These are phyloP conservation scores for Drosophila mettleri DNA, from an alignment of 2,888 invertebrate species.

Conservation along the genomic window DNA sequence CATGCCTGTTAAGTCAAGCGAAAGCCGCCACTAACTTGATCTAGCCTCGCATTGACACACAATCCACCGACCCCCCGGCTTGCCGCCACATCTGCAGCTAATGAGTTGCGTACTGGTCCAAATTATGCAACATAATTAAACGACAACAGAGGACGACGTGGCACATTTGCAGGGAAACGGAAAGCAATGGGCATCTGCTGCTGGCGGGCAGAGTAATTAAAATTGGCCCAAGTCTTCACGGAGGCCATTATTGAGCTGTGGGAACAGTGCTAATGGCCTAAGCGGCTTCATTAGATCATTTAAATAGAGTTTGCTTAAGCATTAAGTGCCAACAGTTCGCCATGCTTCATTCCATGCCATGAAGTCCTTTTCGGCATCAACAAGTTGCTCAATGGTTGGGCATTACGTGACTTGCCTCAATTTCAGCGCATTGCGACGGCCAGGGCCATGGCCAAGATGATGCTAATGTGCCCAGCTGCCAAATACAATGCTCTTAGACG, in stretches of 20 bases:
- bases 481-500: constrained; percentile 8
- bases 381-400: constrained; percentile 34
- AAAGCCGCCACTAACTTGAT: neutral
- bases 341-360: constrained; percentile 26
- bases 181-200: constrained; percentile 33
- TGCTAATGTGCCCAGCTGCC: constrained; percentile 49
- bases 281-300: constrained; percentile 66
- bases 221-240: constrained; percentile 22
- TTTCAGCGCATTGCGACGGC: constrained; percentile 41
- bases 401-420: constrained; percentile 57
- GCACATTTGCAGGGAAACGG: neutral
- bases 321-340: constrained; percentile 33
- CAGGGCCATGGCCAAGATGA: constrained; percentile 11
- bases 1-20: constrained; percentile 15
- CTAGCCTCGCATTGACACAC: constrained; percentile 35
- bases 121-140: constrained; percentile 54
- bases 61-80: constrained; percentile 9
- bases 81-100: constrained; percentile 40
- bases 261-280: constrained; percentile 29
- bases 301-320: constrained; percentile 56
- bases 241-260: constrained; percentile 22
- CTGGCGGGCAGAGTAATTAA: constrained; percentile 33
- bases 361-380: constrained; percentile 41
- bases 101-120: constrained; percentile 26
- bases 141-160: constrained; percentile 16